Evolutionary conservation across 2,113 vertebrate species (phyloP).

Genomic region (Eidolon helvum): DNA sequence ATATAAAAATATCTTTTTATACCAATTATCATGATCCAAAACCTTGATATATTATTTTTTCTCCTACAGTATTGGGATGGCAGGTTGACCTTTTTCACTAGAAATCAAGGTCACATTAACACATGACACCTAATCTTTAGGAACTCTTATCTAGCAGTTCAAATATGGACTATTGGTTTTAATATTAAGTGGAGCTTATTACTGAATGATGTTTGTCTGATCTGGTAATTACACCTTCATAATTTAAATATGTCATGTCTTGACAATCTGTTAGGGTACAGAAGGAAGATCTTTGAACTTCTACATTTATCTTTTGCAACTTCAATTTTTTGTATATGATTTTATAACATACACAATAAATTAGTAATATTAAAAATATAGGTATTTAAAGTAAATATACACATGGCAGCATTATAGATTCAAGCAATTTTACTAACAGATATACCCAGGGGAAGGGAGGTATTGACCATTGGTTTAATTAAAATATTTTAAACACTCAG

Average conservation of each 20-base stretch:
- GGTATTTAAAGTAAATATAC: background rate
- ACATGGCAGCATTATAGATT: background rate
- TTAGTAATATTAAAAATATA: background rate
- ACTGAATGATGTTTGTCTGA: background rate
- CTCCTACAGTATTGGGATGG: background rate
- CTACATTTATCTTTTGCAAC: background rate
- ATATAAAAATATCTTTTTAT: background rate
- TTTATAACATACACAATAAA: background rate
- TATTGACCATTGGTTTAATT: background rate
- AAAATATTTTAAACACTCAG: background rate
- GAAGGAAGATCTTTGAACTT: background rate
- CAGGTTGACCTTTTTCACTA: background rate
- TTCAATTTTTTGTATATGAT: background rate
- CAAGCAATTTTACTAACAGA: background rate
- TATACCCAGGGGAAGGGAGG: background rate
- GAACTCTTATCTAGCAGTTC: background rate
- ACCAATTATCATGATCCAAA: background rate
- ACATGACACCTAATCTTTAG: background rate
- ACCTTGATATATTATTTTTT: background rate
- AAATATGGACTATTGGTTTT: background rate
- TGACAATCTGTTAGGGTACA: background rate
- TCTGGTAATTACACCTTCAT: background rate
- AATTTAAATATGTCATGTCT: background rate
- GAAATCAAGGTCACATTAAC: background rate
- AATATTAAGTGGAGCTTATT: background rate